Base-by-base conservation (phyloP, 2,113 vertebrate species). In the Crotalus tigris region DNA sequence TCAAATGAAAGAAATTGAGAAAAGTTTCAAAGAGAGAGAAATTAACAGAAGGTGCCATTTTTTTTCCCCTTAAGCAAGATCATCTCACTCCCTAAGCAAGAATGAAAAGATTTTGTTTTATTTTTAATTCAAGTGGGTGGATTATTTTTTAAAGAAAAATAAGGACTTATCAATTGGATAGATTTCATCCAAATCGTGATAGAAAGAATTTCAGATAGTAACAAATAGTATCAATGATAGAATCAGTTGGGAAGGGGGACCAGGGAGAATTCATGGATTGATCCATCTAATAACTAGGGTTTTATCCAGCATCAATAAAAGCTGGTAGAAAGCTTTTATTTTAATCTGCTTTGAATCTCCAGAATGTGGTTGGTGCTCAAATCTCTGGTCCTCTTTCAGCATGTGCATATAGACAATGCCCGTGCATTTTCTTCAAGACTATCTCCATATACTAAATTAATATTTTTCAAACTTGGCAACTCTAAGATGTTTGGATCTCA, bases 311-410 rank as follows among this genome's bases (percentile, higher is more conserved):
- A 17, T 75, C 69, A 75, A 17, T n/a, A 39, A 15, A 33, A 75
- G n/a, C n/a, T 33, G 29, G n/a, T 17, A 75, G 5, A 33, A 75
- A 33, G 5, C 15, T 39, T 75, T 75, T 75, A 17, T 75, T 75
- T 75, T 75, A 39, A 75, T 75, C n/a, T 75, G 69, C 12, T 75
- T 46, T 1, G 39, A 39, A 26, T 1, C 85, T 92, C 39, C 91
- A 19, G 29, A 91, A 0, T 23, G 1, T 59, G 91, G 92, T 49
- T 85, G 87, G 24, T 53, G 8, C 13, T 8, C 6, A 46, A 57
- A 58, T 94, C 93, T 93, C 89, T 89, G 49, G 15, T 87, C 91
- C 12, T 49, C 91, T 92, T 95, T 96, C 92, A 90, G 24, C 53
- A 3, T 87, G 75, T 4, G 85, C 85, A 58, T 85, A 24, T 49